Evolutionary conservation across 2,888 invertebrate genomes (phyloP).

Genomic region (Balanococcus diminutus): DNA sequence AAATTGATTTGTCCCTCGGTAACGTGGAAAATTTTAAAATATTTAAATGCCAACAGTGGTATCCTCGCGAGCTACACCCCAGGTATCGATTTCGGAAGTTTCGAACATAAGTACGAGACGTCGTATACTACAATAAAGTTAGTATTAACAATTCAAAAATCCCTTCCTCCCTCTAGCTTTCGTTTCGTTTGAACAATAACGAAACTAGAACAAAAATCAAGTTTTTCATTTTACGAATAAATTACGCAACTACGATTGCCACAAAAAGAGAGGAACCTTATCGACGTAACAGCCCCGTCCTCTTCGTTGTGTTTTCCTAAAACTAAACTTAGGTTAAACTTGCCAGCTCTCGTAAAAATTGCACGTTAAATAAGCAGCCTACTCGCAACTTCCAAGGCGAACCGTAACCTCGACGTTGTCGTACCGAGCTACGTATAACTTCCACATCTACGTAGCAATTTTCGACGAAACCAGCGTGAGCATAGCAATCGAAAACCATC

Average conservation of each 20-base stretch:
- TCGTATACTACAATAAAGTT: not conserved
- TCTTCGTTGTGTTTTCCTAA: not conserved
- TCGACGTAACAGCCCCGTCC: not conserved
- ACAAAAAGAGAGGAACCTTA: not conserved
- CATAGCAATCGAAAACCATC: not conserved
- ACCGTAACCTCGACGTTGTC: not conserved
- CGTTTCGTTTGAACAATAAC: not conserved
- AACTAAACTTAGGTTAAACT: not conserved
- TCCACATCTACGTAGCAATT: not conserved
- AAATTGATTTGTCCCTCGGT: not conserved
- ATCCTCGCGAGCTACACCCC: not conserved
- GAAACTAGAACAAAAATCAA: slow-evolving; percentile 19
- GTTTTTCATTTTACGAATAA: slow-evolving; percentile 15
- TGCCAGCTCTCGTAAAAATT: slow-evolving; percentile 8
- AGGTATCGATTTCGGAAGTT: not conserved
- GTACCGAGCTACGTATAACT: no score
- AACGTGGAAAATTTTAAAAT: not conserved
- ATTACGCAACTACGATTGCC: slow-evolving; percentile 1
- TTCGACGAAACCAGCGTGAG: no score
- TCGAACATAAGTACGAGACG: not conserved
- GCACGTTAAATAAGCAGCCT: not conserved
- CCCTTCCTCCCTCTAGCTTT: not conserved
- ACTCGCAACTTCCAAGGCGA: slow-evolving; percentile 9
- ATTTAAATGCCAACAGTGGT: not conserved
- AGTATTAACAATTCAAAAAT: slow-evolving; percentile 16